phyloP scores from a whole-genome alignment of 2,113 vertebrate genomes.

The Zosterops lateralis region DNA sequence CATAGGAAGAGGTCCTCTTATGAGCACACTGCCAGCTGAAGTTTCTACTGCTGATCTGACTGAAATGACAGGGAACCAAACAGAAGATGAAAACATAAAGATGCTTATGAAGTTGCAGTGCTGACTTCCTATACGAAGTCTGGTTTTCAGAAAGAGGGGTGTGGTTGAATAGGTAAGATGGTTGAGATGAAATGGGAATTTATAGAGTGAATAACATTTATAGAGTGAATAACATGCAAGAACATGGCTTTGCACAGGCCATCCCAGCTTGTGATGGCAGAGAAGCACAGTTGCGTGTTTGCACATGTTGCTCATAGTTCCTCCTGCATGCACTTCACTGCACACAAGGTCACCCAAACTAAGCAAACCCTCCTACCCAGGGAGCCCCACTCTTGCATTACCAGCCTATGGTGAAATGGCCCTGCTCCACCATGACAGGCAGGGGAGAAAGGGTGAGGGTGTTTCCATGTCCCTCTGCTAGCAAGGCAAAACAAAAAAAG shows the following conservation, averaged over 20 bases:
- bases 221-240: too few relatives aligned
- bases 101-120: not conserved
- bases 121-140: not conserved
- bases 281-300: not conserved
- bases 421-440: not conserved
- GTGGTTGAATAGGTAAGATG: not conserved
- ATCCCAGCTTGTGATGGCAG: not conserved
- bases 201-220: rapidly evolving
- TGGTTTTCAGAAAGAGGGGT: not conserved
- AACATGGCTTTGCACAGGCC: too few relatives aligned
- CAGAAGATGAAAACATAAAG: not conserved
- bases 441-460: not conserved
- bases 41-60: not conserved
- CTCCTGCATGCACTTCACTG: not conserved
- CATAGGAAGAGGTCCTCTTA: not conserved
- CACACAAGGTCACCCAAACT: not conserved
- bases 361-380: not conserved
- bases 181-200: not conserved
- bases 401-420: not conserved
- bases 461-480: not conserved
- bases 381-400: not conserved
- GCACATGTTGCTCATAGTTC: not conserved
- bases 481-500: slow-evolving; percentile 2
- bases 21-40: not conserved
- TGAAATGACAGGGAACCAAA: not conserved